Base-by-base conservation (phyloP, 1,140 invertebrate genomes). In the Drosophila pruinosa region DNA sequence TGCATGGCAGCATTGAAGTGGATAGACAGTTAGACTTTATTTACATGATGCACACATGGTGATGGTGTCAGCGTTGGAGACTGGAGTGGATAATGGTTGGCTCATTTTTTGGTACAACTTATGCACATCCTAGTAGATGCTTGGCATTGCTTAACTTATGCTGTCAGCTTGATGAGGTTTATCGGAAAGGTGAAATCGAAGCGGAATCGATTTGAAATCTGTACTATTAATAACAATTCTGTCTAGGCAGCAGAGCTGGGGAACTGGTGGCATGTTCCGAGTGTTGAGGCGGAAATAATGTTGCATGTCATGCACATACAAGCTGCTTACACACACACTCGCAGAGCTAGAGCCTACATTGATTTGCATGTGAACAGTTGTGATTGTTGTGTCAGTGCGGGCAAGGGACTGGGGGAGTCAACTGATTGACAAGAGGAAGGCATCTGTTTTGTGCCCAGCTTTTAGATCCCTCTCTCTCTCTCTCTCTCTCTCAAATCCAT, bases 321-420 rank as follows among this genome's bases (percentile, higher is more conserved):
- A 52, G 57, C 53, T 48, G 63, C 67, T 52, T 67, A 31, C 22
- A 34, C 41, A 62, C 8, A 36, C 10, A 45, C 24, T 28, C 15
- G n/a, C 24, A 28, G 6, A 71, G 6, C 28, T 12, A 53, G 45
- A 61, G 54, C 48, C 36, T 53, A 71, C 59, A 75, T 77, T 77
- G 67, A 75, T 77, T 78, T 78, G 24, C 72, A 62, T 74, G 58
- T 74, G 50, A 77, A 62, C 61, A 63, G 45, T 28, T 78, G 61
- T 65, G 56, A 61, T 72, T 75, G 72, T 70, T 74, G 47, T 65
- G 50, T 21, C 69, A 31, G 22, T 63, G 21, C n/a, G 47, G 17
- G 24, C 21, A n/a, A 2, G 31, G 3, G 3, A 12, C 19, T 10
- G 4, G 17, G 3, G 10, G 0, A 22, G 41, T 2, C 2, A 22